Conservation (phyloP, 2,888 invertebrate genomes). For the Trichopoda pennipes region DNA sequence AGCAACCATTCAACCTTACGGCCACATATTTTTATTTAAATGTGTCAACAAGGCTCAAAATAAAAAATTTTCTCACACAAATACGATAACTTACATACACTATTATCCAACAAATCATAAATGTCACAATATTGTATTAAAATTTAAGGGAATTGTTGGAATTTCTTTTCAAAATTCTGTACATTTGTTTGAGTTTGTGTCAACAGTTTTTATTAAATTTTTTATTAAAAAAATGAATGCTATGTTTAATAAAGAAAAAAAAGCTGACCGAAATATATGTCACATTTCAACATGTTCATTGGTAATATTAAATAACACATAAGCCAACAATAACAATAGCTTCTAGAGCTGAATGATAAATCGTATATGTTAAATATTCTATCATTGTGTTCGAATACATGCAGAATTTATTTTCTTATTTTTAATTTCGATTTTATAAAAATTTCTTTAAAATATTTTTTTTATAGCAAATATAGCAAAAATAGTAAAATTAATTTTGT, state of each 20-base stretch:
- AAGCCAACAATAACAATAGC: slow-evolving; percentile 8
- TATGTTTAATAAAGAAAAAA: slow-evolving; percentile 34
- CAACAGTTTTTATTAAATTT: not conserved
- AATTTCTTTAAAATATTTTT: not conserved
- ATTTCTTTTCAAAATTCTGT: not conserved
- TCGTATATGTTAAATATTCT: not conserved
- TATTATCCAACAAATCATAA: not conserved
- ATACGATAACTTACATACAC: not conserved
- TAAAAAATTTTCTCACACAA: not conserved
- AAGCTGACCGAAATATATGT: slow-evolving; percentile 49
- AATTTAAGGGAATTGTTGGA: not conserved
- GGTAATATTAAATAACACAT: slow-evolving; percentile 41
- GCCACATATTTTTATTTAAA: slow-evolving; percentile 10
- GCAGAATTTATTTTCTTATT: too few species aligned
- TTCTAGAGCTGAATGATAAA: slow-evolving; percentile 13
- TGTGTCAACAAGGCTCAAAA: slow-evolving; percentile 26
- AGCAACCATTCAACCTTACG: not conserved
- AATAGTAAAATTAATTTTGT: not conserved
- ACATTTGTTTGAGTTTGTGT: too few species aligned
- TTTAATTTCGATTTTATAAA: not conserved
- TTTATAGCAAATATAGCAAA: not conserved
- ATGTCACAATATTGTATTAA: not conserved
- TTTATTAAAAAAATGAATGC: not conserved
- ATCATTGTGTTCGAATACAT: too few species aligned
- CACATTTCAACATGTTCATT: slow-evolving; percentile 52